phyloP scores from a whole-genome alignment of 2,888 invertebrate species.

The Argyresthia albistria region DNA sequence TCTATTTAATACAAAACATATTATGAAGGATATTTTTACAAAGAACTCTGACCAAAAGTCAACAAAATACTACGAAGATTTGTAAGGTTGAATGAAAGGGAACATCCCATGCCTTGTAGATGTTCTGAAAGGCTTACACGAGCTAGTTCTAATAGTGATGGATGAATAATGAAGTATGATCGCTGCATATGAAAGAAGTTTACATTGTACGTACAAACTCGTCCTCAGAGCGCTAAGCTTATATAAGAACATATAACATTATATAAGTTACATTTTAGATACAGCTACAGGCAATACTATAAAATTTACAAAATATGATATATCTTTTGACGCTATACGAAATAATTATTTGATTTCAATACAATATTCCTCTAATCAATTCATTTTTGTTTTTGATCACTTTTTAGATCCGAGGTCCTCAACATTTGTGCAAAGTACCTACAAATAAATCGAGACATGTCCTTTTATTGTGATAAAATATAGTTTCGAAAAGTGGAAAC shows the following conservation, averaged over 20 bases:
- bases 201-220: slow-evolving; percentile 27
- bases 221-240: slow-evolving; percentile 67
- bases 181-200: background rate
- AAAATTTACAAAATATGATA: slow-evolving; percentile 74
- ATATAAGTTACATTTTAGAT: slow-evolving; percentile 34
- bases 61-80: background rate
- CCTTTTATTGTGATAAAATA: background rate
- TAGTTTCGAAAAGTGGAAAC: background rate
- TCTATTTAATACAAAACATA: background rate
- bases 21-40: background rate
- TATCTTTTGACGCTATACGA: slow-evolving; percentile 68
- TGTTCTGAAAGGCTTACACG: too few relatives aligned
- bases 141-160: too few relatives aligned
- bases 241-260: slow-evolving; percentile 60
- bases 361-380: slow-evolving; percentile 62
- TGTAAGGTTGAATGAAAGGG: too few relatives aligned
- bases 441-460: background rate
- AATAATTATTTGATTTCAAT: slow-evolving; percentile 46
- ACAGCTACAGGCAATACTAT: slow-evolving; percentile 67
- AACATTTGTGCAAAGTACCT: slow-evolving; percentile 1
- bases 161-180: too few relatives aligned
- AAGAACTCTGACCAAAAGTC: slow-evolving; percentile 1
- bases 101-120: too few relatives aligned
- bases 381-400: slow-evolving; percentile 51
- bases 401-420: slow-evolving; percentile 22